Evolutionary conservation across 2,888 invertebrate genomes (phyloP).

Genomic region (Leucoptera coffeella): DNA sequence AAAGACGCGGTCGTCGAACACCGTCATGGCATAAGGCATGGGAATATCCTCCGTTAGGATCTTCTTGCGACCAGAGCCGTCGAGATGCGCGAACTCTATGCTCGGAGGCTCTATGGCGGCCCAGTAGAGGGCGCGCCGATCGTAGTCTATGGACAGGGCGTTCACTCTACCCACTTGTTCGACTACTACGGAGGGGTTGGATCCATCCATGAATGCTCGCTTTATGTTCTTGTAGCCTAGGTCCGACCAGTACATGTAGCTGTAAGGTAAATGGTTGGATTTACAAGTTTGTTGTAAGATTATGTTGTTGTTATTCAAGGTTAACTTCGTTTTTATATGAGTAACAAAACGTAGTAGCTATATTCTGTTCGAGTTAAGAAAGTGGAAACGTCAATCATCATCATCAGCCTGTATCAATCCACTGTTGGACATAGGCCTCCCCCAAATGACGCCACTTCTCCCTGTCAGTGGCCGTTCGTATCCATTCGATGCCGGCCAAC

Average conservation of each 20-base stretch:
- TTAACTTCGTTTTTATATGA: too few relatives aligned
- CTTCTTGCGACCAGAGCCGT: slow-evolving; percentile 59
- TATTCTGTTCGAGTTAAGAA: too few relatives aligned
- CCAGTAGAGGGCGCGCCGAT: slow-evolving; percentile 71
- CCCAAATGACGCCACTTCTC: too few relatives aligned
- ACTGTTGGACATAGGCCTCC: too few relatives aligned
- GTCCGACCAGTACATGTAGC: slow-evolving; percentile 85
- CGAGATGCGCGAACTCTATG: slow-evolving; percentile 72
- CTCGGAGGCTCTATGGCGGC: slow-evolving; percentile 67
- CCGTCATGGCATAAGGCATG: slow-evolving; percentile 70
- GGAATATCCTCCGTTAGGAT: slow-evolving; percentile 62
- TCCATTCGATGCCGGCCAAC: too few relatives aligned
- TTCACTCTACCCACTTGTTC: slow-evolving; percentile 66
- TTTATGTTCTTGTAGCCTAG: slow-evolving; percentile 72
- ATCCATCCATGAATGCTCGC: slow-evolving; percentile 76
- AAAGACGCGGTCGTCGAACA: slow-evolving; percentile 75
- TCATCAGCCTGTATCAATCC: too few relatives aligned
- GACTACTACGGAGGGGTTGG: slow-evolving; percentile 40
- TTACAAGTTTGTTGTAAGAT: too few relatives aligned
- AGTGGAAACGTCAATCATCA: too few relatives aligned
- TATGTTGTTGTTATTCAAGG: too few relatives aligned
- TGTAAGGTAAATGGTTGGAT: slow-evolving; percentile 48
- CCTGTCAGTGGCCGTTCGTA: too few relatives aligned
- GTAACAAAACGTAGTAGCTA: too few relatives aligned
- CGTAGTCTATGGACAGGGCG: slow-evolving; percentile 69